Base-by-base conservation (phyloP, 2,888 invertebrate genomes). In the Shargacucullia verbasci region DNA sequence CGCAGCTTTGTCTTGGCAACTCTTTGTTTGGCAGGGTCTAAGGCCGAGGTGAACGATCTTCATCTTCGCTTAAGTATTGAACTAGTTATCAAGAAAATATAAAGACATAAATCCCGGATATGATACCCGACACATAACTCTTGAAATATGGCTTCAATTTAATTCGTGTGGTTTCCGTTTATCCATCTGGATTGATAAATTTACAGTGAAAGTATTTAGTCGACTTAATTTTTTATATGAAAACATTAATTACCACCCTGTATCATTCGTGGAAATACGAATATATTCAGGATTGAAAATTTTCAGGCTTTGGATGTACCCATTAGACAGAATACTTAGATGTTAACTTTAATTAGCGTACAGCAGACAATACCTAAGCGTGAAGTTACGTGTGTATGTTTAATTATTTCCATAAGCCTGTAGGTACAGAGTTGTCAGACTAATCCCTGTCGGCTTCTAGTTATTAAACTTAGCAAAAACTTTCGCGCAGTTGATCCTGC, bases 1-100 rank as follows among this genome's bases (percentile, higher is more conserved):
- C 50, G 59, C 35, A 60, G 63, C 64, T 70, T 69, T 73, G 71
- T 67, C 59, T 64, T 59, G 49, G 34, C 38, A 41, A 52, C 64
- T 68, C 64, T 66, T 76, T 76, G 69, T 72, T 67, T 55, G 59
- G 34, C 38, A 53, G 56, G 48, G 49, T 48, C 41, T 27, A 48
- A 49, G 38, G 38, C 48, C 39, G 52, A 56, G 45, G 47, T 41
- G 46, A 59, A 64, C 40, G 54, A 46, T 59, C 65, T 57, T 33
- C 45, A 62, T 71, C n/a, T 66, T 53, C 14, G 41, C 48, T 53
- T 34, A 13, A 49, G 57, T 50, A 2, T 48, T 37, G 11, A 41
- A 48, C 34, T 29, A 37, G 6, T 55, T 38, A 10, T 35, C 27
- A n/a, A 10, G 10, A 4, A 45, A 40, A 53, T 40, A 20, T 37